These are phyloP conservation scores for Halcyon badia DNA, from an alignment of 2,797 vertebrate genomes.

Conservation along the genomic window DNA sequence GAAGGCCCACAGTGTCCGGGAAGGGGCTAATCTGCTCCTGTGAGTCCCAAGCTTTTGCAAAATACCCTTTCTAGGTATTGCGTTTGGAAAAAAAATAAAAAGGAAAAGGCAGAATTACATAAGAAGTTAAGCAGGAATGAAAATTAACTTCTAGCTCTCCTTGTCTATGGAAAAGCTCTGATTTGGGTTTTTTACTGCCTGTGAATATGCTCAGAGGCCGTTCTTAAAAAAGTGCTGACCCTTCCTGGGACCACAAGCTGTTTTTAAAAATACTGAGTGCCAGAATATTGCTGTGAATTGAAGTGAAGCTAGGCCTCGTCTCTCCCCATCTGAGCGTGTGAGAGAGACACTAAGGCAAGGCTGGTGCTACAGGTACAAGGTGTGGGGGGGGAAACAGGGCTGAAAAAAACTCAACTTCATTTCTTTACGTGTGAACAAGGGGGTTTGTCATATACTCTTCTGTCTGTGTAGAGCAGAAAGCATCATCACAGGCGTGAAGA, in stretches of 20 bases:
- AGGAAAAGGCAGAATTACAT: neutral
- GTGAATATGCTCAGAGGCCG: no score
- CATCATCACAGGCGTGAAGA: neutral
- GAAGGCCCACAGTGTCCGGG: neutral
- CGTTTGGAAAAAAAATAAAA: neutral
- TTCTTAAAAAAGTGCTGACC: neutral
- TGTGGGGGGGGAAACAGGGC: no score
- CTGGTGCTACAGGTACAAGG: neutral
- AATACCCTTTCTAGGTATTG: neutral
- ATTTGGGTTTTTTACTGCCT: neutral
- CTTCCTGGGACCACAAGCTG: neutral
- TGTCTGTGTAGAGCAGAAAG: neutral
- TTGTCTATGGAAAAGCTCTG: neutral
- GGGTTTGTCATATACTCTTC: neutral
- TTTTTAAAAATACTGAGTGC: neutral
- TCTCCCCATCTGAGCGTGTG: neutral
- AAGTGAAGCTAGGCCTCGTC: neutral
- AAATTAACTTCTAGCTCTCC: neutral
- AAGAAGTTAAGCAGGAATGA: neutral
- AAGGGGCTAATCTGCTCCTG: neutral
- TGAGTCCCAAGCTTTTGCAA: neutral
- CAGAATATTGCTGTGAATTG: no score
- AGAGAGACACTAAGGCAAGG: neutral
- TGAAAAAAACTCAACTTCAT: rapidly evolving
- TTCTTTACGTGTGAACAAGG: neutral